Base-by-base conservation (phyloP, 2,888 invertebrate species). In the Eupelmus urozonus region DNA sequence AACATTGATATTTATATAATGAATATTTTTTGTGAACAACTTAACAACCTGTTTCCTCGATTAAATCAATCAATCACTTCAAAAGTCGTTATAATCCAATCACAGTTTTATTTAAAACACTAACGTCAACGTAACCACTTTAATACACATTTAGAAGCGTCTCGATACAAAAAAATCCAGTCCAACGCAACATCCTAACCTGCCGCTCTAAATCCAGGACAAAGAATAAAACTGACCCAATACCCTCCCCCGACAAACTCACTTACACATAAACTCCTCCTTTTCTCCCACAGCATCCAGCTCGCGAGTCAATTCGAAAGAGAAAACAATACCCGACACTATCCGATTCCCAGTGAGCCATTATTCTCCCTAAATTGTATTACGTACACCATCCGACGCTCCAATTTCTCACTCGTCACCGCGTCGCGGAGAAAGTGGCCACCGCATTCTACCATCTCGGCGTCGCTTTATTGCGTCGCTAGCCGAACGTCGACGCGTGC, bases 401-500 rank as follows among this genome's bases (percentile, higher is more conserved):
- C 45, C 53, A 69, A 76, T 45, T 76, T 69, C 63, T 70, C 69
- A 34, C 62, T 62, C 67, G 45, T 59, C 65, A 73, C 57, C 49
- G 5, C 40, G 40, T 13, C 27, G 7, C 11, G 18, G 69, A 76
- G 75, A 69, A 76, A 76, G 69, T 45, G 75, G 40, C 53, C 69
- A 49, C 34, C 5, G 59, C 69, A 69, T 69, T 72, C 65, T 51
- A 23, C 11, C 18, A n/a, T 0, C n/a, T n/a, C 29, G n/a, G 45
- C 9, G 29, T 4, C 53, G 49, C 65, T 63, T 42, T 69, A 45
- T 57, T 57, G 63, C 23, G 42, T 25, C 42, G 72, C 25, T 40
- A 51, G 66, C 42, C 75, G 71, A 79, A 75, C 75, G 74, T 74
- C 65, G 78, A 74, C 69, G 59, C 25, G 63, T 62, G 62, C 71